Percentiles rank a stretch among this genome's conserved stretches.
phyloP scores from a whole-genome alignment of 2,888 invertebrate species.

The Sinhomidia bicolor region DNA sequence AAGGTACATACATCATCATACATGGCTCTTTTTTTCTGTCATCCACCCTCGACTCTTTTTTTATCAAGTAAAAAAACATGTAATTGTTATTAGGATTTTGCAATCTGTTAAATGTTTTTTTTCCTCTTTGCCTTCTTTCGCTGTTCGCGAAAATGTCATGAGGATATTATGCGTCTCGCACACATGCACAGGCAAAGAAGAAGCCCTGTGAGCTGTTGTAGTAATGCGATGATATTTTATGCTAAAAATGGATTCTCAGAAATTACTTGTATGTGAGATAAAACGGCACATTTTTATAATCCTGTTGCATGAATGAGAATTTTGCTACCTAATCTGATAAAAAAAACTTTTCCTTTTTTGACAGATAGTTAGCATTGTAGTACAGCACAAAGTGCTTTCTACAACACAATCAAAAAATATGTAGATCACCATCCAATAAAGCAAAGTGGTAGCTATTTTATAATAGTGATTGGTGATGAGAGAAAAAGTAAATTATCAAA shows the following conservation, averaged over 20 bases:
- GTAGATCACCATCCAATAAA: neutral
- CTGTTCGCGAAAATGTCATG: conserved; percentile 65
- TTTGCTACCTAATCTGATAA: neutral
- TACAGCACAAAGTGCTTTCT: too few species aligned
- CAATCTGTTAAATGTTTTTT: conserved; percentile 73
- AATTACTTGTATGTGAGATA: conserved; percentile 49
- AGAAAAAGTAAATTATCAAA: neutral
- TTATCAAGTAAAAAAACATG: conserved; percentile 50
- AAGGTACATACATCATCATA: neutral
- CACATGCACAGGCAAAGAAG: neutral
- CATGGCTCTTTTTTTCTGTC: neutral
- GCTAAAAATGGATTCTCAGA: conserved; percentile 67
- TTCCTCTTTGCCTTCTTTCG: conserved; percentile 36
- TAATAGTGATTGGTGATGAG: too few species aligned
- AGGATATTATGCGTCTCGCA: conserved; percentile 55
- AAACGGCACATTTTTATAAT: conserved; percentile 21
- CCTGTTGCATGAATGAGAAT: neutral
- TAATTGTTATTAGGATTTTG: conserved; percentile 60
- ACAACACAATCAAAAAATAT: neutral
- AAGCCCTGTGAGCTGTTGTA: neutral
- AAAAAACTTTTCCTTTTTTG: neutral
- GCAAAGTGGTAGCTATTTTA: too few species aligned
- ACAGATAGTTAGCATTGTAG: neutral
- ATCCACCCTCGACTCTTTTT: conserved; percentile 32
- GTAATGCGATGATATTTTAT: conserved; percentile 43